Conservation (phyloP, 2,888 invertebrate species). For the Meliscaeva auricollis region DNA sequence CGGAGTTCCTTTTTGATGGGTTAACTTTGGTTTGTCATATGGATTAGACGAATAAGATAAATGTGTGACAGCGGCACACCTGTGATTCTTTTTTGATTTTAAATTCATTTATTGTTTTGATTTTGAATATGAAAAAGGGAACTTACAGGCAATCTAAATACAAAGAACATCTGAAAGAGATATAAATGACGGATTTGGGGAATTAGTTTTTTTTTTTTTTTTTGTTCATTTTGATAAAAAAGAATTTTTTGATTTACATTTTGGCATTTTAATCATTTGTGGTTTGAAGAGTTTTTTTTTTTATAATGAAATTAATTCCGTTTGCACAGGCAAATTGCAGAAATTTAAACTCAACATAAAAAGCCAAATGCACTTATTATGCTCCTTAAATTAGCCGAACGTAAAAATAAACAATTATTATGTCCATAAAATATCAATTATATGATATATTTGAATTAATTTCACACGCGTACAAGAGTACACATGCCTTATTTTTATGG, state of each 20-base stretch:
- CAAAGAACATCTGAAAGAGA: not conserved
- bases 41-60: conserved; percentile 56
- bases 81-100: conserved; percentile 50
- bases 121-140: not conserved
- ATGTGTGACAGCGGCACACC: conserved; percentile 60
- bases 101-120: conserved; percentile 34
- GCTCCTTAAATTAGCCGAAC: too few relatives aligned
- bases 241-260: not conserved
- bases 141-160: not conserved
- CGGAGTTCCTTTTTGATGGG: conserved; percentile 11
- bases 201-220: not conserved
- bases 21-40: conserved; percentile 52
- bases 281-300: too few relatives aligned
- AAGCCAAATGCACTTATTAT: too few relatives aligned
- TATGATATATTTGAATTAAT: too few relatives aligned
- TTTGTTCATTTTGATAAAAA: too few relatives aligned
- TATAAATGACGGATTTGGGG: not conserved
- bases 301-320: too few relatives aligned
- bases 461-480: too few relatives aligned
- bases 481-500: too few relatives aligned
- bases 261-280: conserved; percentile 7
- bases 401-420: too few relatives aligned
- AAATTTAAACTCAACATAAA: too few relatives aligned
- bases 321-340: too few relatives aligned
- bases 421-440: too few relatives aligned